Conservation (phyloP, 2,113 vertebrate genomes). For the Neopipo cinnamomea region DNA sequence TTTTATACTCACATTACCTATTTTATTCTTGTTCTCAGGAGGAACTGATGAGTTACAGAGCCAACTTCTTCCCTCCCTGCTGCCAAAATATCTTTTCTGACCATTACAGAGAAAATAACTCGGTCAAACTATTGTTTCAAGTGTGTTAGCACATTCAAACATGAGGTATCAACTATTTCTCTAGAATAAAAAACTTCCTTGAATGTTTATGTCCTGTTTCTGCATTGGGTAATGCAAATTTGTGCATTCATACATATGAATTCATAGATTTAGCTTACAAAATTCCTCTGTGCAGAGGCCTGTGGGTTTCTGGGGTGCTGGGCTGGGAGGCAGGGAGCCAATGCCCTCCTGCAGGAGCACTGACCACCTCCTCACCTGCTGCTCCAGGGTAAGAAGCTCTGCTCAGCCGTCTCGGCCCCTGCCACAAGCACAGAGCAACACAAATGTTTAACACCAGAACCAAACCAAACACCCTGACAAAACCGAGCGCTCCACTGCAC, state of each 20-base stretch:
- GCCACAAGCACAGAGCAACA: not conserved
- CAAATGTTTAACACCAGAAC: not conserved
- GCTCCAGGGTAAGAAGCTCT: not conserved
- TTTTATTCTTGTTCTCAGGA: not conserved
- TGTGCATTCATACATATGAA: accelerated
- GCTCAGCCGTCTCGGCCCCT: not conserved
- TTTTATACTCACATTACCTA: not conserved
- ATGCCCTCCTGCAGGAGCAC: not conserved
- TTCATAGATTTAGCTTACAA: not conserved
- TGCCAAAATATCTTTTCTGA: not conserved
- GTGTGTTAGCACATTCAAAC: not conserved
- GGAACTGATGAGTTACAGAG: not conserved
- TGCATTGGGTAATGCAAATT: not conserved
- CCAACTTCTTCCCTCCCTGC: not conserved
- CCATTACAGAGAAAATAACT: not conserved
- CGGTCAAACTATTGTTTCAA: not conserved
- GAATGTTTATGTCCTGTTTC: not conserved
- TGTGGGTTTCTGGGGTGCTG: not conserved
- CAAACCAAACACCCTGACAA: not conserved
- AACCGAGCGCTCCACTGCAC: not conserved
- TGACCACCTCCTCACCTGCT: not conserved
- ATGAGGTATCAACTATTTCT: not conserved
- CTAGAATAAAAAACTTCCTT: not conserved
- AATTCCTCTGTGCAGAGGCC: not conserved
- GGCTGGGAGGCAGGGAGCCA: not conserved